These are phyloP conservation scores for Trichomalopsis sarcophagae DNA, from an alignment of 1,140 invertebrate genomes.

Conservation along the genomic window DNA sequence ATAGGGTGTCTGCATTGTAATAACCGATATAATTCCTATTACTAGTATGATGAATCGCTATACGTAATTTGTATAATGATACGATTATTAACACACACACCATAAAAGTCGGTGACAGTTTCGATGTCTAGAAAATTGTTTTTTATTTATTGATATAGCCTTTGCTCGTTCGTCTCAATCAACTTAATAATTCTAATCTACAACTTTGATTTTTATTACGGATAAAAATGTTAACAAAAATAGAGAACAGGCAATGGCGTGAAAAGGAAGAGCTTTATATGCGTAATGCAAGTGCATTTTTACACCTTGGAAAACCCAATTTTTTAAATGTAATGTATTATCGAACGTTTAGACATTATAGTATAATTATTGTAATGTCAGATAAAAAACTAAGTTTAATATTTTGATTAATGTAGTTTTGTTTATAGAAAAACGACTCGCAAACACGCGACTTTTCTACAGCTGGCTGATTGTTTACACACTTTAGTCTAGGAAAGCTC, in stretches of 20 bases:
- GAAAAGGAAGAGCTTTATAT: constrained; percentile 29
- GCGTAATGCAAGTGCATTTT: constrained; percentile 23
- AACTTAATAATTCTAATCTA: constrained; percentile 37
- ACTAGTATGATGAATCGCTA: constrained; percentile 52
- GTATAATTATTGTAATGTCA: constrained; percentile 11
- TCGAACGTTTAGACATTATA: constrained; percentile 45
- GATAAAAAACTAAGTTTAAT: constrained; percentile 43
- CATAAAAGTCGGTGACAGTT: background rate
- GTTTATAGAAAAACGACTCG: constrained; percentile 41
- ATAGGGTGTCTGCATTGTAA: constrained; percentile 36
- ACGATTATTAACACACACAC: constrained; percentile 19
- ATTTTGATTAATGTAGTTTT: constrained; percentile 16
- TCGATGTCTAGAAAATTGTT: constrained; percentile 48
- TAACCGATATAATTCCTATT: constrained; percentile 48
- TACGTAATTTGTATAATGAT: constrained; percentile 43
- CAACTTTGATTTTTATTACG: constrained; percentile 30
- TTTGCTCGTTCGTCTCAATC: constrained; percentile 5
- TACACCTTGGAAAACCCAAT: constrained; percentile 37
- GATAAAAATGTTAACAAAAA: constrained; percentile 42
- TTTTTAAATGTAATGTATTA: constrained; percentile 28
- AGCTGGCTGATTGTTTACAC: constrained; percentile 69
- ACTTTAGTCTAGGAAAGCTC: constrained; percentile 60
- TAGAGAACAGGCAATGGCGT: constrained; percentile 32
- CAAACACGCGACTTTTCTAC: constrained; percentile 57
- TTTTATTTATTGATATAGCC: constrained; percentile 3